Base-by-base conservation (phyloP, 2,113 vertebrate genomes). In the Neolamprologus devosi region DNA sequence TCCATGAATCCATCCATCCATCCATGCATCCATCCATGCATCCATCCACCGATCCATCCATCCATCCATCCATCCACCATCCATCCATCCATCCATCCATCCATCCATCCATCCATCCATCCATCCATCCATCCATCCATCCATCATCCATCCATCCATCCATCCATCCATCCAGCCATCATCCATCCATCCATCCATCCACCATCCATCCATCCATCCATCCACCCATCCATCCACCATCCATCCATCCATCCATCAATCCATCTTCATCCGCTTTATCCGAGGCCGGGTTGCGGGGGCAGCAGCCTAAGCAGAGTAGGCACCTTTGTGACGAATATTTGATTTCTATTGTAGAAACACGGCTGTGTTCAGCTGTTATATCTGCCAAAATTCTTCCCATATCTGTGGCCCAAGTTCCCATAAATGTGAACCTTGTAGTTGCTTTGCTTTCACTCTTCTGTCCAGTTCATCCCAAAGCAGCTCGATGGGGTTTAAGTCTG, bases 361-460 rank as follows among this genome's bases (percentile, higher is more conserved):
- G 2, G 26, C 26, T 30, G 26, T 6, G 55, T 9, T 58, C 8
- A 58, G 55, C 55, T 58, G 55, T 9, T 58, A 58, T 58, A 30
- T 55, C 53, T 4, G 53, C 2, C 54, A 57, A 14, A 26, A 7
- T 33, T 33, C 28, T 33, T 60, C 57, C 57, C 57, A 10, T 60
- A 19, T 33, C 16, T 60, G 57, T 6, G 0, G 28, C 28, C 0
- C 0, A 60, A 4, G 5, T 60, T 60, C 28, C 28, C 57, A 60
- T 7, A 19, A 60, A 60, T 7, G 57, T 60, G 57, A 0, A 17
- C 1, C 57, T 19, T 60, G 57, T 60, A 30, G 1, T 0, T 33
- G 14, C 28, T 60, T 19, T 60, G 57, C 5, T 60, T 60, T 60
- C 58, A 19, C 9, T 33, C 58, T 60, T 11, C 58, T 60, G 16